Evolutionary conservation across 2,888 invertebrate genomes (phyloP), one percentile per base, ranked within the genome.

Genomic region (Erebia ligea): DNA sequence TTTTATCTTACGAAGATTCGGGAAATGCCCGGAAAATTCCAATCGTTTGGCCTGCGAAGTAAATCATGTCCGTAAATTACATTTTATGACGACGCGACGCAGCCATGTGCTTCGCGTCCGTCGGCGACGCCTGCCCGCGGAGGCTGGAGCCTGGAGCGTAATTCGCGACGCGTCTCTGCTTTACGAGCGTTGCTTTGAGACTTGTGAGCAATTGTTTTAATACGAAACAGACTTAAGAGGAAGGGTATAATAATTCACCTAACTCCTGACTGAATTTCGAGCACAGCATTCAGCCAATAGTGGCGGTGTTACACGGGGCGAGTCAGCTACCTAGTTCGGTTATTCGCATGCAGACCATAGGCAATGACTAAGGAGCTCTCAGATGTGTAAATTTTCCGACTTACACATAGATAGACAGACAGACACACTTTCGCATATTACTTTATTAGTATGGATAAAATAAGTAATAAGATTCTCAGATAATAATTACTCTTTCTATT

Each of bases 31-130:
- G 19, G 10, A 19, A 9, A 54, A 54, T 19, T 19, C 54, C 17
- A 10, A 10, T 19, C 78, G 80, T 76, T 75, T 73, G 82, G 79
- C 77, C 19, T 3, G 6, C 75, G 76, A 78, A 81, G 81, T 77
- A 79, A 78, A 76, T 63, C 72, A 40, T 62, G 80, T 83, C 79
- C 80, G 85, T 88, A 88, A 88, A 90, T 91, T 86, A 86, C 79
- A 81, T 86, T 91, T 89, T 90, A 91, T 90, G 89, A 90, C 85
- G 84, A 80, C 77, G 80, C 71, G 84, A 80, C 77, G 80, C 71
- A 80, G 91, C 91, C 91, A 91, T 91, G 89, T 91, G 91, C 78
- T 73, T 75, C 78, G 73, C 81, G 85, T 91, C 87, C 80, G 82
- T 91, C 89, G 81, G 75, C 86, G 77, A 74, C 70, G 69, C 71